Evolutionary conservation across 30 jellyfish, hydroid and myxozoan species (phyloP), one percentile per base, ranked within the genome.

Genomic region (Mastigias papua): DNA sequence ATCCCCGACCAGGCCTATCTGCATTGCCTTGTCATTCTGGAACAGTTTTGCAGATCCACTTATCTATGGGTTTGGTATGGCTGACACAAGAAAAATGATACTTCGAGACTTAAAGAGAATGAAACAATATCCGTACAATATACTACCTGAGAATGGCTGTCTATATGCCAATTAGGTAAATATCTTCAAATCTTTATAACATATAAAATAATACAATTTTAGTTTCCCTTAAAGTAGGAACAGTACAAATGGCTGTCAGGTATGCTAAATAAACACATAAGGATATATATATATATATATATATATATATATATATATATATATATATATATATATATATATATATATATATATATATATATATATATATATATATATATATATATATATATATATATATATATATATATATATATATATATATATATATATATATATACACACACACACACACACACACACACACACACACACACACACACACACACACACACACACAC

Each of bases 261-360:
- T 50, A 50, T 15, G 65, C 21, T 21, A 50, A 11, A 21, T 51
- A 51, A 25, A 61, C 30, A 61, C 25, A 61, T 51, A 61, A 25
- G 34, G 30, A 61, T 29, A 21, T 15, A 61, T 29, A 61, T 61
- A 61, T 29, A 61, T 63, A 63, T 34, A 63, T 63, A 63, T 34
- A 63, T 63, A 63, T 34, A 63, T 11, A 63, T 34, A 63, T 11
- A 63, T 34, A 63, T 11, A 63, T 34, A 63, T 11, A 63, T 34
- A 63, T 63, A 63, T 34, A 63, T 63, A 63, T 34, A 63, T 6
- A 63, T 31, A 63, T 63, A 63, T 31, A 63, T 63, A 63, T 31
- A 63, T 63, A 63, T 33, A 63, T 63, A 63, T 33, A 63, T 63
- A 63, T 20, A 63, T 6, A 63, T 34, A 63, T 5, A 63, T 34